Evolutionary conservation across 2,888 invertebrate genomes (phyloP).

Genomic region (Eupithecia insigniata): DNA sequence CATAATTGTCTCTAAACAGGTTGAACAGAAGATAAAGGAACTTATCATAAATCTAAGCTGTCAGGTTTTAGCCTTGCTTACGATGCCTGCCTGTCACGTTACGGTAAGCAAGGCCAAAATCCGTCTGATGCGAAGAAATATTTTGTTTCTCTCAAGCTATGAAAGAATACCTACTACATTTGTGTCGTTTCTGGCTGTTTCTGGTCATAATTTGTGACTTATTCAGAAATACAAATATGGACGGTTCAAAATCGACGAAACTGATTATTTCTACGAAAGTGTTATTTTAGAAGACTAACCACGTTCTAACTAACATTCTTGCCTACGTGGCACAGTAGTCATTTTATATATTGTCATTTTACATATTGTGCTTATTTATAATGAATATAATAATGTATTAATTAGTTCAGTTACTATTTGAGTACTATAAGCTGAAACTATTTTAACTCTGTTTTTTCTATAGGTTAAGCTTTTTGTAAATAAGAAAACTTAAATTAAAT

Average conservation of each 20-base stretch:
- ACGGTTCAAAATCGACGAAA: neutral
- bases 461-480: no score
- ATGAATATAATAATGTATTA: no score
- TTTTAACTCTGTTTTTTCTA: no score
- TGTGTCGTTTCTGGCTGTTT: neutral
- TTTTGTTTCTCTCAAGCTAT: neutral
- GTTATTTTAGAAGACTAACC: neutral
- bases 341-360: no score
- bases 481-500: no score
- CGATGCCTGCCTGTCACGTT: neutral
- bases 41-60: conserved; percentile 1
- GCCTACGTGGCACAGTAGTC: no score
- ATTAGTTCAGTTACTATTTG: no score
- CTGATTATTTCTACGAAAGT: neutral
- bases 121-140: neutral
- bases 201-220: neutral
- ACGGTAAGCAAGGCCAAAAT: neutral
- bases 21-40: neutral
- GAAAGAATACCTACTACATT: neutral
- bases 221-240: neutral
- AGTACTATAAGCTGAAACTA: no score
- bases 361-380: no score
- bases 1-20: neutral
- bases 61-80: neutral
- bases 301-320: no score